phyloP scores from a whole-genome alignment of 2,888 invertebrate genomes.

The Sinelater perroti region DNA sequence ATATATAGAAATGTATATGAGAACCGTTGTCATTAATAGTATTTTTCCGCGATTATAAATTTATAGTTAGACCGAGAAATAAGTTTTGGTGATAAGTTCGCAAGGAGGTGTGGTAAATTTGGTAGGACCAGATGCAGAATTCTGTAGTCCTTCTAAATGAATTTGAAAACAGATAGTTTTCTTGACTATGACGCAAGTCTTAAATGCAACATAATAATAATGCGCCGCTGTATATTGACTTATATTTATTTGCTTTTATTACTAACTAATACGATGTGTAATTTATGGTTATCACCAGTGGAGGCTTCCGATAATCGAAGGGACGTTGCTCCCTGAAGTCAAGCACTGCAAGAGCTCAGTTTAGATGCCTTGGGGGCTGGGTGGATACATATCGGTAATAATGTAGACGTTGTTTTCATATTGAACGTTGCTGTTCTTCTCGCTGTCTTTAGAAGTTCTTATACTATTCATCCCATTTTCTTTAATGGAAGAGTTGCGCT shows the following conservation, averaged over 20 bases:
- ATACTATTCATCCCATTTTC: slow-evolving; percentile 66
- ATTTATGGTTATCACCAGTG: slow-evolving; percentile 62
- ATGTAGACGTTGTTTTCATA: slow-evolving; percentile 76
- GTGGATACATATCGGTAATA: slow-evolving; percentile 76
- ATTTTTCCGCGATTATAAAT: slow-evolving; percentile 76
- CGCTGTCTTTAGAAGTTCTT: slow-evolving; percentile 81
- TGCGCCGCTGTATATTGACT: slow-evolving; percentile 82
- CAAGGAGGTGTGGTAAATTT: slow-evolving; percentile 84
- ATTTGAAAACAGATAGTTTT: slow-evolving; percentile 85
- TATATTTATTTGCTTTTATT: slow-evolving; percentile 83
- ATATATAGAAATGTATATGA: slow-evolving; percentile 76
- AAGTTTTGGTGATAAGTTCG: slow-evolving; percentile 81
- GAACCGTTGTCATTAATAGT: slow-evolving; percentile 82
- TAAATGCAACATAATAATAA: slow-evolving; percentile 82
- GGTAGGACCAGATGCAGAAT: slow-evolving; percentile 79
- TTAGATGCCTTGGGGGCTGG: slow-evolving; percentile 84
- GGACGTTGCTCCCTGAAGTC: slow-evolving; percentile 83
- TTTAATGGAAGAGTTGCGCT: slow-evolving; percentile 56
- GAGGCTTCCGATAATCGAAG: slow-evolving; percentile 61
- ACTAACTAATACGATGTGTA: slow-evolving; percentile 74
- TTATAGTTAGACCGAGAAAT: slow-evolving; percentile 74
- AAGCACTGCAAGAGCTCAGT: slow-evolving; percentile 83
- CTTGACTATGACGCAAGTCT: slow-evolving; percentile 87
- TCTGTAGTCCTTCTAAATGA: slow-evolving; percentile 77
- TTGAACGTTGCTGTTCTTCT: slow-evolving; percentile 76